phyloP scores from a whole-genome alignment of 2,888 invertebrate genomes.

The Aelia acuminata region DNA sequence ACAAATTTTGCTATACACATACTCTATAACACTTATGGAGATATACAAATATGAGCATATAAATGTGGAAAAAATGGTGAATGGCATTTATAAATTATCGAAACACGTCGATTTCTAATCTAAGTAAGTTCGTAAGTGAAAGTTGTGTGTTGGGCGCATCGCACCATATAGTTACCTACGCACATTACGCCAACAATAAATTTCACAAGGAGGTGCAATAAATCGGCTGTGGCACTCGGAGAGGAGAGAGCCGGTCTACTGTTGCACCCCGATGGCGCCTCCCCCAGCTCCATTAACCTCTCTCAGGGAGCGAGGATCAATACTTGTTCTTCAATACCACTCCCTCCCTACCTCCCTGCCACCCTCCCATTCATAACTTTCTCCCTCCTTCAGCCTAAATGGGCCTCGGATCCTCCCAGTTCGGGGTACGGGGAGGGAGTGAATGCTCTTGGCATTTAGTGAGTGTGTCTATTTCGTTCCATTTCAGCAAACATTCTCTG shows the following conservation, averaged over 20 bases:
- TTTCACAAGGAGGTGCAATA: no score
- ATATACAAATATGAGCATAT: no score
- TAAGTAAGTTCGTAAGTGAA: no score
- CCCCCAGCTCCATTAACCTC: constrained; percentile 29
- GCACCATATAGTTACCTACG: no score
- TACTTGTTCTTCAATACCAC: constrained; percentile 45
- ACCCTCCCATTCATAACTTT: constrained; percentile 47
- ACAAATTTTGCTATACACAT: no score
- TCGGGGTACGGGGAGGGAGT: background rate
- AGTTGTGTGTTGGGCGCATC: no score
- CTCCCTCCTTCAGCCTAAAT: constrained; percentile 42
- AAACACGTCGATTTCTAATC: no score
- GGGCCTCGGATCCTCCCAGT: background rate
- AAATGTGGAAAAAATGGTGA: no score
- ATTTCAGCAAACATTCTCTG: background rate
- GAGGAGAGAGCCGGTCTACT: background rate
- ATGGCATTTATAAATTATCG: no score
- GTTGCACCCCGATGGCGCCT: constrained; percentile 33
- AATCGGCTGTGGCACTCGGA: no score
- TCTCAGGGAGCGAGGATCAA: background rate
- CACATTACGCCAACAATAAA: no score
- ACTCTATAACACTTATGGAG: no score
- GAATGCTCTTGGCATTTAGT: background rate
- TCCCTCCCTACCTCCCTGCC: background rate
- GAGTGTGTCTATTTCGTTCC: background rate